Evolutionary conservation across 2,797 vertebrate species (phyloP).

Genomic region (Melanotaenia maccullochi): DNA sequence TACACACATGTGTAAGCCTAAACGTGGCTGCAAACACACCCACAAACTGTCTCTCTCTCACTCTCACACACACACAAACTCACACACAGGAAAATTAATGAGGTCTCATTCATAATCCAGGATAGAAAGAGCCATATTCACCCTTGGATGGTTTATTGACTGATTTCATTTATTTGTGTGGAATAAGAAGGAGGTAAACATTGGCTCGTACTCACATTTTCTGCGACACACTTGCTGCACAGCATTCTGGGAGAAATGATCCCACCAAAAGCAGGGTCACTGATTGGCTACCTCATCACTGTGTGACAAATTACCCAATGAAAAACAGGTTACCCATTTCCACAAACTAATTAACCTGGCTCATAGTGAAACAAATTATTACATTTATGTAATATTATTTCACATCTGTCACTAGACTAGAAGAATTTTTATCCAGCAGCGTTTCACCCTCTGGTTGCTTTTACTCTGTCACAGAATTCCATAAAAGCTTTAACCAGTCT

Average conservation of each 20-base stretch:
- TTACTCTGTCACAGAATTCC: constrained; percentile 4
- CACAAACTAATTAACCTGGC: constrained; percentile 99
- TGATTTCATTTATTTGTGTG: constrained; percentile 99
- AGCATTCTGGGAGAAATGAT: constrained; percentile 89
- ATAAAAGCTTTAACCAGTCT: background rate
- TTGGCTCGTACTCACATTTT: constrained; percentile 90
- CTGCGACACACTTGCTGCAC: constrained; percentile 87
- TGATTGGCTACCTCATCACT: constrained; percentile 93
- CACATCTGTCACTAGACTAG: constrained; percentile 90
- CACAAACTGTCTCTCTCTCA: background rate
- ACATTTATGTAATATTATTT: constrained; percentile 99
- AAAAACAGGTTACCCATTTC: constrained; percentile 97
- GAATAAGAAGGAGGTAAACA: constrained; percentile 96
- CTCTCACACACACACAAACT: constrained; percentile 10
- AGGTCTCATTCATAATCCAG: constrained; percentile 88
- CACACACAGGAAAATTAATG: constrained; percentile 76
- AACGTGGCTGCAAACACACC: constrained; percentile 5
- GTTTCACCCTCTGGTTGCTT: background rate
- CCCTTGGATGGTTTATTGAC: constrained; percentile 98
- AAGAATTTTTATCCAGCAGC: constrained; percentile 59
- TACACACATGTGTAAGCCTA: constrained; percentile 2
- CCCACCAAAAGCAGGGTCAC: constrained; percentile 91
- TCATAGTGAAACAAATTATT: constrained; percentile 98
- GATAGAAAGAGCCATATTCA: constrained; percentile 94
- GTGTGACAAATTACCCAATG: constrained; percentile 99